Percentiles rank a stretch among this genome's conserved stretches.
These are phyloP conservation scores for Cuniculus paca DNA, from an alignment of 2,797 vertebrate genomes.

Conservation along the genomic window DNA sequence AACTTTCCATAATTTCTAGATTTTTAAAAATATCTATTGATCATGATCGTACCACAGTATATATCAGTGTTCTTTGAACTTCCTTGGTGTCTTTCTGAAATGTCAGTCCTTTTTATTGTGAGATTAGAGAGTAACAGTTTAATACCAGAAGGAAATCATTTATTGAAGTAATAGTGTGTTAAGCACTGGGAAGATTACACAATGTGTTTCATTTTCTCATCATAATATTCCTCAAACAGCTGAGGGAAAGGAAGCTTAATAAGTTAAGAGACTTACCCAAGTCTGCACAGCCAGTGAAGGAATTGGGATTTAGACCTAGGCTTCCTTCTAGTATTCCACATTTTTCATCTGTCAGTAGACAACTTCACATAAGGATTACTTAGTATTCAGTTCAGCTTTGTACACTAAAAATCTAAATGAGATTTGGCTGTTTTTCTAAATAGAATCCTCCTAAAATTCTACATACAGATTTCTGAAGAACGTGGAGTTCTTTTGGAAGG, in stretches of 20 bases:
- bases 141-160: not conserved
- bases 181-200: not conserved
- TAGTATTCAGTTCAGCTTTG: conserved; percentile 19
- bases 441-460: not conserved
- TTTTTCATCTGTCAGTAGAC: not conserved
- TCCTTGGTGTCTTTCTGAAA: not conserved
- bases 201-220: not conserved
- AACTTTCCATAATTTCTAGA: not conserved
- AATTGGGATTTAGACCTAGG: not conserved
- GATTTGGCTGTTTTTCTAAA: conserved; percentile 14
- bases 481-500: not conserved
- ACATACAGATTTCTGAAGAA: not conserved
- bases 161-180: not conserved
- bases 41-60: not conserved
- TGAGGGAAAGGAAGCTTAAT: not conserved
- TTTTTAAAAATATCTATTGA: not conserved
- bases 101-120: not conserved
- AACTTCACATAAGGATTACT: not conserved
- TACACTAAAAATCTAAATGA: not conserved
- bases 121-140: not conserved
- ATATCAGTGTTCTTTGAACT: not conserved
- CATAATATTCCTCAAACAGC: not conserved
- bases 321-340: not conserved
- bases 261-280: not conserved
- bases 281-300: not conserved